A percentile compares a stretch with the other conserved stretches of the same genome.
These are phyloP conservation scores for Mesopsocus fuscifrons DNA, from an alignment of 2,888 invertebrate species.

Conservation along the genomic window DNA sequence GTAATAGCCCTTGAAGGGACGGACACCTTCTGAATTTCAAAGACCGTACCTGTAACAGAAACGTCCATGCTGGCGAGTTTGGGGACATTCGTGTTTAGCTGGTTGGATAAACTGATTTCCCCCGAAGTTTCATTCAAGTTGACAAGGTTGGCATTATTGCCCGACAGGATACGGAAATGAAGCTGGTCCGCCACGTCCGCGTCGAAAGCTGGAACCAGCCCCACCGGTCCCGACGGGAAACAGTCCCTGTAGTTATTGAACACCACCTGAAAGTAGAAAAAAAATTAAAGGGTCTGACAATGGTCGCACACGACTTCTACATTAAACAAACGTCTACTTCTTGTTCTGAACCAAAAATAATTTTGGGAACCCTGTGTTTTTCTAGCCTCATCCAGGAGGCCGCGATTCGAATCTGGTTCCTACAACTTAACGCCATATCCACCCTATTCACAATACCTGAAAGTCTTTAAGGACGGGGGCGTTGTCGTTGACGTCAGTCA, in stretches of 20 bases:
- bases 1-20: no score
- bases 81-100: slow-evolving; percentile 88
- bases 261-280: slow-evolving; percentile 44
- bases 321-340: neutral
- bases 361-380: no score
- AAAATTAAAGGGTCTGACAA: neutral
- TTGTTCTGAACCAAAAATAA: no score
- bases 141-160: slow-evolving; percentile 82
- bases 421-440: no score
- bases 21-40: no score
- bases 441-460: slow-evolving; percentile 23
- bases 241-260: slow-evolving; percentile 91
- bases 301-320: neutral
- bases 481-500: slow-evolving; percentile 91
- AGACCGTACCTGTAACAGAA: slow-evolving; percentile 60
- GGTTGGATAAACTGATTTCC: slow-evolving; percentile 70
- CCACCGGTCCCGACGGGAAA: slow-evolving; percentile 83
- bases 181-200: slow-evolving; percentile 83
- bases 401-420: no score
- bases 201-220: slow-evolving; percentile 81
- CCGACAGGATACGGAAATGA: slow-evolving; percentile 64
- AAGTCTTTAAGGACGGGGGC: slow-evolving; percentile 84
- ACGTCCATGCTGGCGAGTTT: slow-evolving; percentile 87
- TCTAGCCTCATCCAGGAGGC: no score
- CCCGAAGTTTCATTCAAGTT: slow-evolving; percentile 68